phyloP scores from a whole-genome alignment of 2,113 vertebrate species.

The Phoxinus phoxinus region DNA sequence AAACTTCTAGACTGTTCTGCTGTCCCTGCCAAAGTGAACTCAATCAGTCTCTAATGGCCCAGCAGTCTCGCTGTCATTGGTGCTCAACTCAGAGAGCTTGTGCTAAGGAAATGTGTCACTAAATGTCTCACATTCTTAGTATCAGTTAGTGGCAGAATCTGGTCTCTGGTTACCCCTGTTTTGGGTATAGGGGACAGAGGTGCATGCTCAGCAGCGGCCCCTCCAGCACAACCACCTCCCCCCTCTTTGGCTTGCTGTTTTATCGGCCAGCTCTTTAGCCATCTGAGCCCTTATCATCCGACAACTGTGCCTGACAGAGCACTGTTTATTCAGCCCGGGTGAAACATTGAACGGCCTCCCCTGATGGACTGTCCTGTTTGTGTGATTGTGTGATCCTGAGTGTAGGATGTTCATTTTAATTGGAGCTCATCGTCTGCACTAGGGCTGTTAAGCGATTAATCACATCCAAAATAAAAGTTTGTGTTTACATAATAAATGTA shows the following conservation, averaged over 20 bases:
- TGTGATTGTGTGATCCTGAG: too few relatives aligned
- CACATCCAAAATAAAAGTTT: too few relatives aligned
- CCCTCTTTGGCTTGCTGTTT: slow-evolving; percentile 5
- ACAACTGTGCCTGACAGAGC: slow-evolving; percentile 40
- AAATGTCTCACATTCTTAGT: slow-evolving; percentile 61
- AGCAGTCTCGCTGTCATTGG: slow-evolving; percentile 41
- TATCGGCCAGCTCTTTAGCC: neutral
- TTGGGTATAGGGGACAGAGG: neutral
- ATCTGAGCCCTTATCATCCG: neutral
- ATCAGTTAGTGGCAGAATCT: slow-evolving; percentile 46
- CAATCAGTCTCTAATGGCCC: slow-evolving; percentile 9
- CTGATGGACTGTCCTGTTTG: slow-evolving; percentile 16
- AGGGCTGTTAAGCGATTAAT: too few relatives aligned
- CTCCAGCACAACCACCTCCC: neutral
- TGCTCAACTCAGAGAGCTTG: slow-evolving; percentile 48
- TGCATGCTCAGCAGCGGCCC: slow-evolving; percentile 35
- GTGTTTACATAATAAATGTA: too few relatives aligned
- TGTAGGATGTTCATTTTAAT: slow-evolving; percentile 38
- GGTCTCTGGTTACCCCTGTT: slow-evolving; percentile 57
- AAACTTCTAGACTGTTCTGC: neutral
- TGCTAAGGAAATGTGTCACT: slow-evolving; percentile 54
- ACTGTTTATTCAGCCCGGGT: slow-evolving; percentile 1
- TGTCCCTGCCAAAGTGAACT: neutral
- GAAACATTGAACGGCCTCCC: neutral
- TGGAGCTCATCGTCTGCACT: neutral